These are phyloP conservation scores for Paramisgurnus dabryanus DNA, from an alignment of 2,113 vertebrate genomes.

Conservation along the genomic window DNA sequence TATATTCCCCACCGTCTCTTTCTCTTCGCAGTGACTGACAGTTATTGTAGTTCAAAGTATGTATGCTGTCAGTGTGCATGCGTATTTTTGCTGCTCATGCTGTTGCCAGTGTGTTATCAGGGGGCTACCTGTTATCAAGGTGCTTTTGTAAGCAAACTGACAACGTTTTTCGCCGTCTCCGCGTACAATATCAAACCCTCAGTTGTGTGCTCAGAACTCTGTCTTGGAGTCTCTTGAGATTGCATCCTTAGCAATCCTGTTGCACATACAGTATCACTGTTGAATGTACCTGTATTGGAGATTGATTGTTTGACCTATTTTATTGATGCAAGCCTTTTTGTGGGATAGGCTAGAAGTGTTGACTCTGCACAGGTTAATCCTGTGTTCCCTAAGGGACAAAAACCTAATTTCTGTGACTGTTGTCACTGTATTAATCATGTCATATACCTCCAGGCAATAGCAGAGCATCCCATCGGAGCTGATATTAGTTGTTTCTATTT, in stretches of 20 bases:
- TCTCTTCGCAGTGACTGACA: conserved; percentile 11
- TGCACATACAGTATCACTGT: conserved; percentile 52
- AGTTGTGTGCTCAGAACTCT: background rate
- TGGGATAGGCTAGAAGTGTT: conserved; percentile 6
- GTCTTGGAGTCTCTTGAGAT: conserved; percentile 1
- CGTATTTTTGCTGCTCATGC: background rate
- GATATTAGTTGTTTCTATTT: conserved; percentile 17
- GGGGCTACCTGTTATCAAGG: background rate
- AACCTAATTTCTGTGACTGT: conserved; percentile 8
- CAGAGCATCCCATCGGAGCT: background rate
- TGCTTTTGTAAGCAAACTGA: conserved; percentile 22
- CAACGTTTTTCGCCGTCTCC: background rate
- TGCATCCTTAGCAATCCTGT: background rate
- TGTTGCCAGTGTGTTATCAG: background rate
- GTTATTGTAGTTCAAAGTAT: conserved; percentile 5
- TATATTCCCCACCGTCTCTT: background rate
- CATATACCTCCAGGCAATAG: conserved; percentile 36
- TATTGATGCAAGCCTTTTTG: conserved; percentile 56
- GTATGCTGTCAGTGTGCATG: background rate
- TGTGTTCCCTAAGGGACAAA: conserved; percentile 51
- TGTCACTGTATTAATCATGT: conserved; percentile 46
- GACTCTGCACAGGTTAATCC: conserved; percentile 26
- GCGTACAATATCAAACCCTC: background rate
- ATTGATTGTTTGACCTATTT: conserved; percentile 64
- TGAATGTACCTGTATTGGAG: conserved; percentile 30